Evolutionary conservation across 2,113 vertebrate genomes (phyloP).

Genomic region (Notechis scutatus): DNA sequence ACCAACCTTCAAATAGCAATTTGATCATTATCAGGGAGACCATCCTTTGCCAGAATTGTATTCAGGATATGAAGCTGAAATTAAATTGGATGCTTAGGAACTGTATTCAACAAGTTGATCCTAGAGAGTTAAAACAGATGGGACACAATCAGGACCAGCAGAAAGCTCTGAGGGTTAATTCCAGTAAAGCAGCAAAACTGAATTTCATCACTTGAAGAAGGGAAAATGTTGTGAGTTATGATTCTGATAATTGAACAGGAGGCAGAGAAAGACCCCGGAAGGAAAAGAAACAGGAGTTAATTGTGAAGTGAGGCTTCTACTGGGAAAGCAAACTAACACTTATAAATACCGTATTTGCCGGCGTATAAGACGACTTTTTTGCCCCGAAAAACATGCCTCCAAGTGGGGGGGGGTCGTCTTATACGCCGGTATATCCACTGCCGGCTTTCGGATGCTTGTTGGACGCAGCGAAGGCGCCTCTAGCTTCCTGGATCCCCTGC

Average conservation of each 20-base stretch:
- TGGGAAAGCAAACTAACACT: background rate
- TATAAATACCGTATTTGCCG: too few species aligned
- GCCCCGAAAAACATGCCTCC: too few species aligned
- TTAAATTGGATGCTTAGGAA: background rate
- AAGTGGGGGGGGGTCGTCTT: too few species aligned
- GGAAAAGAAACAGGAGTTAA: background rate
- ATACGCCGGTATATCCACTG: too few species aligned
- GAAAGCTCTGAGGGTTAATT: background rate
- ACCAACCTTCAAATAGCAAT: background rate
- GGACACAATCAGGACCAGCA: background rate
- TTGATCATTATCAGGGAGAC: background rate
- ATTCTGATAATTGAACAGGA: background rate
- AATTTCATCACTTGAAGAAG: background rate
- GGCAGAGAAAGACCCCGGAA: background rate
- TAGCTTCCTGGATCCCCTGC: too few species aligned
- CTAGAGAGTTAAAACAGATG: background rate
- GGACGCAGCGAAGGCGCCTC: too few species aligned
- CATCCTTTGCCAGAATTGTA: background rate
- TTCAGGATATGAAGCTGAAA: background rate
- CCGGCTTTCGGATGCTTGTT: too few species aligned
- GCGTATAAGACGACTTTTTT: too few species aligned
- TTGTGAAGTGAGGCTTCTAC: background rate
- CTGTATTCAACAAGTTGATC: background rate
- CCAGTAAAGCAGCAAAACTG: background rate
- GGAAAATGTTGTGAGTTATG: background rate